These are phyloP conservation scores for Lepisosteus osseus DNA, from an alignment of 2,113 vertebrate species.

Conservation along the genomic window DNA sequence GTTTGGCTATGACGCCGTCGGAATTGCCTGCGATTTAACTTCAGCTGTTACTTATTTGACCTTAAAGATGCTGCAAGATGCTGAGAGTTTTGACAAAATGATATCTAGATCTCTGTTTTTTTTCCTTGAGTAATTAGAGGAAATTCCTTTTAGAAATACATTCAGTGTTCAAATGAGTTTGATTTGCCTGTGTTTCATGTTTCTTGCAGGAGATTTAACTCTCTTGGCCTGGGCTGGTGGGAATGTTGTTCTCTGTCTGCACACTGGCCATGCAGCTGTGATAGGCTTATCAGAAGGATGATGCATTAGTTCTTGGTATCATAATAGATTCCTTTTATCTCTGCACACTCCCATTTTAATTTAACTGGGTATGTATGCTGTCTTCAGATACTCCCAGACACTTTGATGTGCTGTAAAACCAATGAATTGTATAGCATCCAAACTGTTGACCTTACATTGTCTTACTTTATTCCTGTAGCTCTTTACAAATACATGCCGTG, in stretches of 20 bases:
- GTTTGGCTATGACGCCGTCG: too few relatives aligned
- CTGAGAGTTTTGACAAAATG: too few relatives aligned
- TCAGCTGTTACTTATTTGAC: too few relatives aligned
- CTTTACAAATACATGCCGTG: constrained; percentile 14
- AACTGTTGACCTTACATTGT: constrained; percentile 64
- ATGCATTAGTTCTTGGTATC: constrained; percentile 61
- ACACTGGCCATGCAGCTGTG: constrained; percentile 33
- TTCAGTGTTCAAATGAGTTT: too few relatives aligned
- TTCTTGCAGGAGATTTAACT: too few relatives aligned
- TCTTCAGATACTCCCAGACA: constrained; percentile 58
- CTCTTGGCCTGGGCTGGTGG: constrained; percentile 1
- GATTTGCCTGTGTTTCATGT: too few relatives aligned
- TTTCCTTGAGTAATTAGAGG: too few relatives aligned
- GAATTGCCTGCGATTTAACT: too few relatives aligned
- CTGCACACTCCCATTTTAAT: constrained; percentile 58
- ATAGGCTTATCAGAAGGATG: constrained; percentile 56
- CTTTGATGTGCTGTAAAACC: constrained; percentile 54
- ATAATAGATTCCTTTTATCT: constrained; percentile 68
- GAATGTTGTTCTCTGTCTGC: constrained; percentile 25
- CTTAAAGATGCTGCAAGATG: too few relatives aligned
- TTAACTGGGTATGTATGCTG: constrained; percentile 52
- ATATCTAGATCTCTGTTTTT: too few relatives aligned
- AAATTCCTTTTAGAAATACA: too few relatives aligned
- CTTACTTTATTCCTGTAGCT: constrained; percentile 45
- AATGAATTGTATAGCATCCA: constrained; percentile 48